Conservation (phyloP, 2,113 vertebrate species). For the Amazona guildingii region DNA sequence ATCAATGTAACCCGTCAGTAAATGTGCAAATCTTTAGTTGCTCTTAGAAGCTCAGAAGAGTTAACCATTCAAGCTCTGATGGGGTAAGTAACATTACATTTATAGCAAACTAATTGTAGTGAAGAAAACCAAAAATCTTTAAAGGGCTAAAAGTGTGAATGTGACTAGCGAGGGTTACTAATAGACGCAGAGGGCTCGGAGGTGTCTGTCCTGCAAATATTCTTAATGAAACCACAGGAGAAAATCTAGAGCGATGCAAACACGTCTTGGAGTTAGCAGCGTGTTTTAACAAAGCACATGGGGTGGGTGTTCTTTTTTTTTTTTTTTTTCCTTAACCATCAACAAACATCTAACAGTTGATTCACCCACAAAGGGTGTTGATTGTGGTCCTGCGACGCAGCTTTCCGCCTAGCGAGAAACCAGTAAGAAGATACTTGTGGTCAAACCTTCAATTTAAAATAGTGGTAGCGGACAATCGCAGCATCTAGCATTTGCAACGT, state of each 20-base stretch:
- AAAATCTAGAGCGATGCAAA: conserved; percentile 46
- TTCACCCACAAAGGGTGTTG: conserved; percentile 56
- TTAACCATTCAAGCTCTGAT: conserved; percentile 81
- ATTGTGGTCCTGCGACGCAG: conserved; percentile 34
- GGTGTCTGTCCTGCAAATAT: conserved; percentile 14
- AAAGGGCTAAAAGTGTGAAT: conserved; percentile 58
- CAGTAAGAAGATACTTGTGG: conserved; percentile 11
- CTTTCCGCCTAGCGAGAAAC: conserved; percentile 50
- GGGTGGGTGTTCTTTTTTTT: not conserved
- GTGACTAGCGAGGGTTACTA: conserved; percentile 25
- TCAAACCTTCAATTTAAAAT: conserved; percentile 53
- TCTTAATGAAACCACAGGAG: conserved; percentile 46
- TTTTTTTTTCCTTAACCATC: not conserved
- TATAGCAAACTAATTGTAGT: conserved; percentile 75
- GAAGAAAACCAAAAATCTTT: conserved; percentile 62
- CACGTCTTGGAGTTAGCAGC: conserved; percentile 33
- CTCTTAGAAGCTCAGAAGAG: conserved; percentile 82
- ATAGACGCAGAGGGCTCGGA: conserved; percentile 27
- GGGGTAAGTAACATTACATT: conserved; percentile 88
- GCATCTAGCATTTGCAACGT: conserved; percentile 1
- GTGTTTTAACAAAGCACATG: conserved; percentile 61
- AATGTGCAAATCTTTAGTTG: conserved; percentile 85
- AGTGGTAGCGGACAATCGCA: not conserved
- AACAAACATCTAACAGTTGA: conserved; percentile 45
- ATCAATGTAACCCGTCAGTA: conserved; percentile 82